Percentiles rank a stretch among this genome's conserved stretches.
phyloP scores from a whole-genome alignment of 1,140 invertebrate species.

The Hyles vespertilio region DNA sequence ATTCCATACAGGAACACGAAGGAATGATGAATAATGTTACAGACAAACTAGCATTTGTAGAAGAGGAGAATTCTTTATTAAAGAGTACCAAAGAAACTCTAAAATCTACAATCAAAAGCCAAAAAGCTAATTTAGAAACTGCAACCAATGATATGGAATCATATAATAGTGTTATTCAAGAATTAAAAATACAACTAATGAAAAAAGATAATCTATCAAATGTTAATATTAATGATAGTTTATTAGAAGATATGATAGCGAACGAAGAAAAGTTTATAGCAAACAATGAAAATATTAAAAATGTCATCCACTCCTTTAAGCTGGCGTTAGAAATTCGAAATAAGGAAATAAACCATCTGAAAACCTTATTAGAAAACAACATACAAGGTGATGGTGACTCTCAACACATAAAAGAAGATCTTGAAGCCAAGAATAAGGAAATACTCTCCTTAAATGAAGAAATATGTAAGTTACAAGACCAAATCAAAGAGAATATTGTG shows the following conservation, averaged over 20 bases:
- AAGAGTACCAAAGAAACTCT: slow-evolving; percentile 44
- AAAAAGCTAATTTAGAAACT: slow-evolving; percentile 39
- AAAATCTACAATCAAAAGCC: slow-evolving; percentile 45
- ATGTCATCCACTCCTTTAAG: slow-evolving; percentile 50
- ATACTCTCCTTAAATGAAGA: slow-evolving; percentile 26
- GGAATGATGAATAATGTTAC: slow-evolving; percentile 32
- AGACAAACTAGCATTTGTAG: slow-evolving; percentile 32
- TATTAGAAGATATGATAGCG: slow-evolving; percentile 42
- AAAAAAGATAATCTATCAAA: slow-evolving; percentile 28
- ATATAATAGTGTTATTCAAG: slow-evolving; percentile 44
- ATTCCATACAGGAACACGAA: slow-evolving; percentile 34
- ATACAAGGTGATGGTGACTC: slow-evolving; percentile 15
- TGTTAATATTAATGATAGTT: slow-evolving; percentile 28
- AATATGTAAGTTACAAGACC: slow-evolving; percentile 27
- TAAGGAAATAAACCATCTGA: slow-evolving; percentile 43
- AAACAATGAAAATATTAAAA: slow-evolving; percentile 64
- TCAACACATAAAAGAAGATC: slow-evolving; percentile 18
- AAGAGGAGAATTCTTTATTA: slow-evolving; percentile 43
- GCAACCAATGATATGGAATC: slow-evolving; percentile 45
- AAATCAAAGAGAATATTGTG: slow-evolving; percentile 25
- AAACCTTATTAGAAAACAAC: slow-evolving; percentile 20
- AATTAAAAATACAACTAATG: slow-evolving; percentile 45
- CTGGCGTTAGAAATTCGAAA: slow-evolving; percentile 34
- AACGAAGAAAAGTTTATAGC: slow-evolving; percentile 54
- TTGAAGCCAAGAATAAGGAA: slow-evolving; percentile 32